Base-by-base conservation (phyloP, 2,113 vertebrate species). In the Chunga burmeisteri region DNA sequence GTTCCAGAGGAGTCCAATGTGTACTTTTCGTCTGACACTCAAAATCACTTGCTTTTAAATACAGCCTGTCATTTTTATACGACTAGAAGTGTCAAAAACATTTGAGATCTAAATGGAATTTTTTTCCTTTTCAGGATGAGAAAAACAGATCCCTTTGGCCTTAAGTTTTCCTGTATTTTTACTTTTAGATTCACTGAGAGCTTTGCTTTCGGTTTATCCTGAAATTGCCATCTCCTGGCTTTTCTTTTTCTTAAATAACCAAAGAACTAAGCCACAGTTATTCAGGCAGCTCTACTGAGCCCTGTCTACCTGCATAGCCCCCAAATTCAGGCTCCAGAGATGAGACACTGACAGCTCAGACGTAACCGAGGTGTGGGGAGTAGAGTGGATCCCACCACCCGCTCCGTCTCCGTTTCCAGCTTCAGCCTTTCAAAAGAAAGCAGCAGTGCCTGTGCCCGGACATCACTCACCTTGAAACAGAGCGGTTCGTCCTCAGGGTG, bases 31-130 rank as follows among this genome's bases (percentile, higher is more conserved):
- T 66, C 61, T 91, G 81, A 95, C 89, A 91, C 78, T 86, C 34
- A 13, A 89, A 97, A 92, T 95, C 56, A 52, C 77, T 94, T 81
- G 81, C 91, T 93, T 96, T 95, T 96, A 96, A 96, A 94, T 55
- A 95, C 73, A 91, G 81, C 84, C 73, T 97, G 91, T 91, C 91
- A 94, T 79, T 91, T 94, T 81, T 3, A 93, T 56, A 96, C 52
- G 52, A 95, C 87, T 94, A 36, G 16, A 71, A 75, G 52, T 44
- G 66, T 89, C 94, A 96, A 91, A 96, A 91, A 74, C 87, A 91
- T 94, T 79, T 75, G 52, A 95, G 81, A 89, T 85, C 65, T 75
- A 94, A 93, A 85, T 7, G 50, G 50, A 74, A 29, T 0, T 75
- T 77, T 88, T 52, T 72, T 65, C 40, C 16, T 72, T 95, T 93